Evolutionary conservation across 2,797 vertebrate species (phyloP).

Genomic region (Sebastes steindachneri): DNA sequence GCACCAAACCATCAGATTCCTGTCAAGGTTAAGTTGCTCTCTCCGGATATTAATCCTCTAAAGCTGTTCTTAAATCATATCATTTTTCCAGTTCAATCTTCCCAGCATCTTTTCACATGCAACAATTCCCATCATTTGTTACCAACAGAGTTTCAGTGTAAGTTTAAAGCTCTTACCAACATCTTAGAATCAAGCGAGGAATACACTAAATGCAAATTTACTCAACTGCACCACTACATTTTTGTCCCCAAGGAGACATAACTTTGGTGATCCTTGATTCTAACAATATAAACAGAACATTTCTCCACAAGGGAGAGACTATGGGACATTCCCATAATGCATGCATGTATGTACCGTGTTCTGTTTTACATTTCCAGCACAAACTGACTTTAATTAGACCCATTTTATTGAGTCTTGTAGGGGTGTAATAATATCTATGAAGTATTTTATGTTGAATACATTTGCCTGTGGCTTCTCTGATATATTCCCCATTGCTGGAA

Average conservation of each 20-base stretch:
- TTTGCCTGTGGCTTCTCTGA: constrained; percentile 14
- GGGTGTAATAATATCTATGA: not conserved
- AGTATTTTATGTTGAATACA: constrained; percentile 16
- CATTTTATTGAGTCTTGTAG: not conserved
- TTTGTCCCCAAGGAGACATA: not conserved
- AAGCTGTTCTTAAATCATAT: not conserved
- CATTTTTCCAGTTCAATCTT: not conserved
- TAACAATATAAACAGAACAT: not conserved
- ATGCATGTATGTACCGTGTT: not conserved
- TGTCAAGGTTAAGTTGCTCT: not conserved
- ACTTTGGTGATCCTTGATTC: not conserved
- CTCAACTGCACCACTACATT: not conserved
- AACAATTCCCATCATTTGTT: not conserved
- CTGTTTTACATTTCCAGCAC: not conserved
- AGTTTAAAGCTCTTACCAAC: not conserved
- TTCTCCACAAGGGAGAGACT: not conserved
- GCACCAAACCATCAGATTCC: not conserved
- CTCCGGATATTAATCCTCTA: not conserved
- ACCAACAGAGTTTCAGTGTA: not conserved
- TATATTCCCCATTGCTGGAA: not conserved
- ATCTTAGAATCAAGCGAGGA: too few species aligned
- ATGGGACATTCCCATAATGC: not conserved
- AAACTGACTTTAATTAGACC: not conserved
- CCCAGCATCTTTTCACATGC: not conserved
- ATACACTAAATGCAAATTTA: not conserved